Base-by-base conservation (phyloP, 1,140 invertebrate genomes). In the Temnothorax nylanderi region DNA sequence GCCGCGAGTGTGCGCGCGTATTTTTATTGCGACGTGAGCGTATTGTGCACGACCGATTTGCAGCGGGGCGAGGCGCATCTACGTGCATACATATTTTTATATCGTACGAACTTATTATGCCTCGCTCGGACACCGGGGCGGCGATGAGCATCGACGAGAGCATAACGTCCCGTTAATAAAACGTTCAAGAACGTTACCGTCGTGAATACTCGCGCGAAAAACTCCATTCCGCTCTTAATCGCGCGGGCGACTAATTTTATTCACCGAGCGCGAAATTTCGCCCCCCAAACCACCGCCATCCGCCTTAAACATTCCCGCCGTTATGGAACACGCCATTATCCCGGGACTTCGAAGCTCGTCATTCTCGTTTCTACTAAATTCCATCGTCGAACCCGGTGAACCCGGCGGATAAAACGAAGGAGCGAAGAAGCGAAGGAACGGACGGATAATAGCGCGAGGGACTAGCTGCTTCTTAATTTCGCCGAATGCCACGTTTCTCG, bases 301-400 rank as follows among this genome's bases (percentile, higher is more conserved):
- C 54, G 71, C 67, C 80, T 84, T 84, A 84, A 56, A 44, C 69
- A 84, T 84, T 75, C 41, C 41, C 54, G 78, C 56, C 69, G 80
- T 71, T 84, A 75, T 84, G 80, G 80, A 84, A 84, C 80, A 69
- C 80, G 80, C 80, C 54, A 84, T 84, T 75, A 84, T 84, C 80
- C 56, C 69, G 80, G n/a, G 80, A 84, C 80, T 84, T 84, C 80
- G 80, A 84, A 84, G 80, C 80, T 84, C 80, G 80, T 84, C 80
- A 84, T 84, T 21, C 80, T 84, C 80, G 54, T 84, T 84, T 84
- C 80, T 84, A 60, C 80, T 84, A 75, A 84, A 84, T 84, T 84
- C 80, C 80, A 84, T 84, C 80, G 80, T 47, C 69, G 80, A 75
- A 75, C 54, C 41, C 32, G 60, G 75, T 21, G 65, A 54, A 78